Conservation (phyloP, 2,888 invertebrate species). For the Eustalomyia histrio region DNA sequence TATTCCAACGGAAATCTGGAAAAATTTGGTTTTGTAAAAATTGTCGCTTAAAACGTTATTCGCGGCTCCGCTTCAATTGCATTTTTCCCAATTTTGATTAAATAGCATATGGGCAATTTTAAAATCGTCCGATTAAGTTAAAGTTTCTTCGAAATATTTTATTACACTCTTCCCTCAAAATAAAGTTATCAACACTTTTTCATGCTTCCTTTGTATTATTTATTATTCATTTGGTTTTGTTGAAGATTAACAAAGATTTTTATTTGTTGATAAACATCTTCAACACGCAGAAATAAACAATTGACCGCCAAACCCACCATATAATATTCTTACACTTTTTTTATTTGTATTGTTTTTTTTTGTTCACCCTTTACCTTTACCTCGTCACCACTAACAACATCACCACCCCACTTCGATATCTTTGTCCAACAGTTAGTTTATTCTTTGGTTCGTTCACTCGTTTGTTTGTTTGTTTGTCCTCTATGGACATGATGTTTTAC, state of each 20-base stretch:
- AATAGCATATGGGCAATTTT: too few relatives aligned
- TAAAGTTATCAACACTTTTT: not conserved
- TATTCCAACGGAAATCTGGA: too few relatives aligned
- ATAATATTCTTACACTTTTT: constrained; percentile 61
- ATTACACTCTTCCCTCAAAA: not conserved
- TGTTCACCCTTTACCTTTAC: constrained; percentile 63
- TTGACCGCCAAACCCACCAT: constrained; percentile 65
- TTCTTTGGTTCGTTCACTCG: not conserved
- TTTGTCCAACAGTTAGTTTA: constrained; percentile 1
- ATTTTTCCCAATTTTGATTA: too few relatives aligned
- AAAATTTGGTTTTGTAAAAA: too few relatives aligned
- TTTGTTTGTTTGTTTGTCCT: constrained; percentile 17
- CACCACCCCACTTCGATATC: constrained; percentile 4
- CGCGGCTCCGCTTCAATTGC: too few relatives aligned
- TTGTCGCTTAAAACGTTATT: too few relatives aligned
- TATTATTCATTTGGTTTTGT: constrained; percentile 55
- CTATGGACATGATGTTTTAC: constrained; percentile 59
- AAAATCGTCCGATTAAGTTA: too few relatives aligned
- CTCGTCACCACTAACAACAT: constrained; percentile 21
- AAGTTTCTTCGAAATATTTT: too few relatives aligned
- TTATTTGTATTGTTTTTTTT: constrained; percentile 62
- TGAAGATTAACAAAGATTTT: constrained; percentile 62
- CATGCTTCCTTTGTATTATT: constrained; percentile 17
- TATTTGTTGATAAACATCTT: constrained; percentile 65
- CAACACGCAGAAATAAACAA: constrained; percentile 65